A percentile compares a stretch with the other conserved stretches of the same genome.
Conservation (phyloP, 2,113 vertebrate species). For the Cranoglanis bouderius region DNA sequence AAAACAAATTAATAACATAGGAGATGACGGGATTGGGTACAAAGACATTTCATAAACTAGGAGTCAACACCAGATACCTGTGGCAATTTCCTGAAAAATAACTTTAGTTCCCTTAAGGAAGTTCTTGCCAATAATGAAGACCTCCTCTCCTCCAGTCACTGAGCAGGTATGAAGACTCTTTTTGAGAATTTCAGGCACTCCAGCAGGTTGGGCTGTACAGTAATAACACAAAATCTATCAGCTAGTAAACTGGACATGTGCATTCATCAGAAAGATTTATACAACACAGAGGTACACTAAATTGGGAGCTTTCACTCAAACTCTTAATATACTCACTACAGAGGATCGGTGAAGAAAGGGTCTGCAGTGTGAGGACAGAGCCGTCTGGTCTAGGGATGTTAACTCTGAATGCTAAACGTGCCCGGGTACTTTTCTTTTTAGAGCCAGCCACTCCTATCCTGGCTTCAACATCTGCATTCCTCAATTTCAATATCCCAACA, state of each 20-base stretch:
- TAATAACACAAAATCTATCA: background rate
- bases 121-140: slow-evolving; percentile 98
- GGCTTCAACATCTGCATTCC: slow-evolving; percentile 97
- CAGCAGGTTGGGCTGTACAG: slow-evolving; percentile 90
- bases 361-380: slow-evolving; percentile 87
- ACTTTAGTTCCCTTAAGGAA: slow-evolving; percentile 99
- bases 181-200: slow-evolving; percentile 97
- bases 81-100: slow-evolving; percentile 92
- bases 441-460: slow-evolving; percentile 95
- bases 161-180: slow-evolving; percentile 95
- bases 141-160: slow-evolving; percentile 93
- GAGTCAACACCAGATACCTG: slow-evolving; percentile 70
- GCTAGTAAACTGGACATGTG: background rate
- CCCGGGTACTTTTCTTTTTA: slow-evolving; percentile 98
- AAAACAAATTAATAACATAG: background rate
- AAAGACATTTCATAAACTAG: background rate
- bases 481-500: slow-evolving; percentile 95
- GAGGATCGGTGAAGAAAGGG: slow-evolving; percentile 90
- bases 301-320: background rate
- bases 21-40: background rate
- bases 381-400: slow-evolving; percentile 90
- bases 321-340: slow-evolving; percentile 85
- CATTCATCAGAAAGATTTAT: background rate
- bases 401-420: slow-evolving; percentile 93
- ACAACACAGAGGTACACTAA: background rate